Percentiles rank a stretch among this genome's conserved stretches.
These are phyloP conservation scores for Nomada ruficornis DNA, from an alignment of 2,888 invertebrate species.

Conservation along the genomic window DNA sequence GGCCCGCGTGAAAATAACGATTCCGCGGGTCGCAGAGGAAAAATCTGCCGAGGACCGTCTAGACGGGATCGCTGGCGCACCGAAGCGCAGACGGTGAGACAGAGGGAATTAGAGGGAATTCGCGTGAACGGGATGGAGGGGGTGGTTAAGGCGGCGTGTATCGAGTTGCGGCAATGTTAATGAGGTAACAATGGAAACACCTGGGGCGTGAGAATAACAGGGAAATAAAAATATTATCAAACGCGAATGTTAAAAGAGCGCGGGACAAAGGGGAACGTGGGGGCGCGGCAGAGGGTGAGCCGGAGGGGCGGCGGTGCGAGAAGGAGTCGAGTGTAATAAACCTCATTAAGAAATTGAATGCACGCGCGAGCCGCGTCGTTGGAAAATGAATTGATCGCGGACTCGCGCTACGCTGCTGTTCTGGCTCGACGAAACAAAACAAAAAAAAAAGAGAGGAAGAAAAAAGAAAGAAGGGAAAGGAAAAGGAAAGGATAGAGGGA, in stretches of 20 bases:
- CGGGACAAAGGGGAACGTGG: conserved; percentile 51
- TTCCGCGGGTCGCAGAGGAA: conserved; percentile 9
- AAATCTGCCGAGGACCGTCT: conserved; percentile 35
- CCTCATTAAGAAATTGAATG: conserved; percentile 68
- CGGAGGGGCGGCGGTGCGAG: conserved; percentile 32
- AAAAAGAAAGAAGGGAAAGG: conserved; percentile 3
- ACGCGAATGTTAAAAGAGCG: conserved; percentile 51
- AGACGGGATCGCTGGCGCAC: conserved; percentile 2
- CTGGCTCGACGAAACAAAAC: conserved; percentile 19
- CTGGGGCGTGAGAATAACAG: conserved; percentile 54
- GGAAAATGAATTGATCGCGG: conserved; percentile 60
- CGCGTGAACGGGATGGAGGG: neutral
- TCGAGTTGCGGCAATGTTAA: conserved; percentile 54
- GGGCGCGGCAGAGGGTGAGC: conserved; percentile 33
- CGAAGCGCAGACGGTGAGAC: neutral
- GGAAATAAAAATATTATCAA: conserved; percentile 60
- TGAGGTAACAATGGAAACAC: conserved; percentile 58
- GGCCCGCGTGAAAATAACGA: conserved; percentile 25
- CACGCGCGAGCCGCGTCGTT: conserved; percentile 55
- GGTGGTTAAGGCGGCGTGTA: conserved; percentile 20
- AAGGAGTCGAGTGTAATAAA: conserved; percentile 62
- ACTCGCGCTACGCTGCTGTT: conserved; percentile 35
- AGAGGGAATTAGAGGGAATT: neutral
- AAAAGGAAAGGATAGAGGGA: neutral
- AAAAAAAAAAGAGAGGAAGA: conserved; percentile 9